phyloP scores from a whole-genome alignment of 2,888 invertebrate species.

The Calephelis perditalis region DNA sequence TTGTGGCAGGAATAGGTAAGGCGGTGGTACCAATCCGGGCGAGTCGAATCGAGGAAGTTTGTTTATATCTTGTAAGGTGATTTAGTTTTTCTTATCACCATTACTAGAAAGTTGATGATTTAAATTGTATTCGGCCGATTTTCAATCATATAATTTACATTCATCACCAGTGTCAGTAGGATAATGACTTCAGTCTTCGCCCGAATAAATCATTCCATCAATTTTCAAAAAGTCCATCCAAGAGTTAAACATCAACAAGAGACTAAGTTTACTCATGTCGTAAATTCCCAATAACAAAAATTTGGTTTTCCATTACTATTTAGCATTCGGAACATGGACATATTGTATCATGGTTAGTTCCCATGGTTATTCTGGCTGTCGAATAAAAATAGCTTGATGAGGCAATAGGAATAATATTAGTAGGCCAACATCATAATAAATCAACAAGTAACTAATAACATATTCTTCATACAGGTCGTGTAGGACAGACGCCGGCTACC shows the following conservation, averaged over 20 bases:
- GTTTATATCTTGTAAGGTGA: no score
- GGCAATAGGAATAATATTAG: slow-evolving; percentile 37
- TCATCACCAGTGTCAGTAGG: no score
- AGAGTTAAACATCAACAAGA: not conserved
- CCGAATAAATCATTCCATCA: no score
- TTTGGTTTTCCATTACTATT: slow-evolving; percentile 1
- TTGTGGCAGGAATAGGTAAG: no score
- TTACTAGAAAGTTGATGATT: no score
- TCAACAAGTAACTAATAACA: slow-evolving; percentile 59
- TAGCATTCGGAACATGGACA: slow-evolving; percentile 25
- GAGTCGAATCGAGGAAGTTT: no score
- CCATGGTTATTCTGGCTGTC: slow-evolving; percentile 33
- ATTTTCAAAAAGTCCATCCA: no score
- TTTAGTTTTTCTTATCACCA: no score
- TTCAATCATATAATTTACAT: no score
- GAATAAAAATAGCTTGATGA: slow-evolving; percentile 48
- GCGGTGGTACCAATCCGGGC: no score
- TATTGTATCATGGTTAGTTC: slow-evolving; percentile 31
- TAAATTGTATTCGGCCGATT: no score
- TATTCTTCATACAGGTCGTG: slow-evolving; percentile 63
- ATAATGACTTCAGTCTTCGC: no score
- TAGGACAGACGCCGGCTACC: slow-evolving; percentile 65
- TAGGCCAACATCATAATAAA: slow-evolving; percentile 56
- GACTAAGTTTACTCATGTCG: slow-evolving; percentile 5
- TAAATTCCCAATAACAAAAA: slow-evolving; percentile 7